These are phyloP conservation scores for Cephus sareptanus DNA, from an alignment of 2,888 invertebrate genomes.

Conservation along the genomic window DNA sequence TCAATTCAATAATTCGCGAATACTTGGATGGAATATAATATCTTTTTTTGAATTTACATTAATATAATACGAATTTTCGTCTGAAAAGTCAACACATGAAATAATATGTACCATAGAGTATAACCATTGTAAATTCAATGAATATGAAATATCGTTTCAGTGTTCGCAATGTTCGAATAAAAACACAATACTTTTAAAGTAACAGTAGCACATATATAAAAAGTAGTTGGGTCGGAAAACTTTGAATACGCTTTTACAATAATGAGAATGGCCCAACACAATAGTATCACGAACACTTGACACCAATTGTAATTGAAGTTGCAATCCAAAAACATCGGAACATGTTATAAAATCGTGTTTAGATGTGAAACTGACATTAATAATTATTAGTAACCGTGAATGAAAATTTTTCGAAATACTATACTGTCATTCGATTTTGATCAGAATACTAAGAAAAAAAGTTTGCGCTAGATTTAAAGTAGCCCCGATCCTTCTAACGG, in stretches of 20 bases:
- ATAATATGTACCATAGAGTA: neutral
- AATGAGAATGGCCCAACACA: neutral
- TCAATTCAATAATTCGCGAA: neutral
- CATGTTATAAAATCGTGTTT: neutral
- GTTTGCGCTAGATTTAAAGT: slow-evolving; percentile 14
- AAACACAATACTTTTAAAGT: neutral
- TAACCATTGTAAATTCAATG: neutral
- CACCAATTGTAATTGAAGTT: neutral
- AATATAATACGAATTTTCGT: neutral
- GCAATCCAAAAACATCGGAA: neutral
- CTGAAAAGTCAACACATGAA: neutral
- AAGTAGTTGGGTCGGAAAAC: neutral
- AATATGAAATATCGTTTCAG: neutral
- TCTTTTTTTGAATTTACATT: neutral
- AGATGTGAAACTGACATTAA: neutral
- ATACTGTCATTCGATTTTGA: neutral
- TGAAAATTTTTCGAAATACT: neutral
- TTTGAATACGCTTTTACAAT: neutral
- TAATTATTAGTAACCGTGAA: neutral
- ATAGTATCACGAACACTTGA: neutral
- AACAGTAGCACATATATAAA: neutral
- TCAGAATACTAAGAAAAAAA: neutral
- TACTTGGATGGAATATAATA: neutral
- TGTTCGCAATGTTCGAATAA: neutral
- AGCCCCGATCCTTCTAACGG: slow-evolving; percentile 23